Evolutionary conservation across 2,888 invertebrate species (phyloP).

Genomic region (Syritta pipiens): DNA sequence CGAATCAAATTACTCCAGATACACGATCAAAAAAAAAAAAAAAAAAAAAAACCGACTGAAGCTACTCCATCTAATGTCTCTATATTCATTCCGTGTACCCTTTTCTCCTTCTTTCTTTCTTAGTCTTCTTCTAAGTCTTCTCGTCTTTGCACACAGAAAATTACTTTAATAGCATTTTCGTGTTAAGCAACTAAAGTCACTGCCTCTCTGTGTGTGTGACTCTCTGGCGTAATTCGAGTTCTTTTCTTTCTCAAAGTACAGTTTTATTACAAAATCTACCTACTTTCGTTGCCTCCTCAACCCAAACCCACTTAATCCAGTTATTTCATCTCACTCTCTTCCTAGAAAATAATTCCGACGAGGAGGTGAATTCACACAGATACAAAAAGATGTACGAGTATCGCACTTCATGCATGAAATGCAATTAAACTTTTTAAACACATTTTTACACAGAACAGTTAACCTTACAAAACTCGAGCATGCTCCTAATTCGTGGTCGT

Average conservation of each 20-base stretch:
- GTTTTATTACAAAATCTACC: slow-evolving; percentile 64
- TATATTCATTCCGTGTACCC: no score
- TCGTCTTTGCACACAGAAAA: background rate
- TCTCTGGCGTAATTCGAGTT: slow-evolving; percentile 21
- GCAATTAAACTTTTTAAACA: slow-evolving; percentile 46
- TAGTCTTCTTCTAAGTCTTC: slow-evolving; percentile 8
- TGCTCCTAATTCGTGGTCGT: slow-evolving; percentile 17
- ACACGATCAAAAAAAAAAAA: no score
- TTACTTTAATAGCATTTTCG: slow-evolving; percentile 37
- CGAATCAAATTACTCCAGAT: no score
- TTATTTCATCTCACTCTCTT: slow-evolving; percentile 65
- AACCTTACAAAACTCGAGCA: slow-evolving; percentile 33
- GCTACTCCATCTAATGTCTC: no score
- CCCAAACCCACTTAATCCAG: slow-evolving; percentile 64
- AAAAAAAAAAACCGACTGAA: no score
- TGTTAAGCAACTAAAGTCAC: slow-evolving; percentile 41
- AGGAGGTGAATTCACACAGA: slow-evolving; percentile 16
- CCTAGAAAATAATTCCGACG: slow-evolving; percentile 53
- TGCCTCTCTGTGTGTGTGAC: no score
- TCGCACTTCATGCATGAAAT: slow-evolving; percentile 50
- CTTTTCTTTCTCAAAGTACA: slow-evolving; percentile 37
- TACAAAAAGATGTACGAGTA: slow-evolving; percentile 13
- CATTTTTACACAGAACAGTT: slow-evolving; percentile 14
- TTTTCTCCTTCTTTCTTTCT: no score
- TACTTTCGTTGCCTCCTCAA: slow-evolving; percentile 59